Evolutionary conservation across 53 echinoderm and acorn worm genomes (phyloP), one percentile per base, ranked within the genome.

Genomic region (Arbacia lixula): DNA sequence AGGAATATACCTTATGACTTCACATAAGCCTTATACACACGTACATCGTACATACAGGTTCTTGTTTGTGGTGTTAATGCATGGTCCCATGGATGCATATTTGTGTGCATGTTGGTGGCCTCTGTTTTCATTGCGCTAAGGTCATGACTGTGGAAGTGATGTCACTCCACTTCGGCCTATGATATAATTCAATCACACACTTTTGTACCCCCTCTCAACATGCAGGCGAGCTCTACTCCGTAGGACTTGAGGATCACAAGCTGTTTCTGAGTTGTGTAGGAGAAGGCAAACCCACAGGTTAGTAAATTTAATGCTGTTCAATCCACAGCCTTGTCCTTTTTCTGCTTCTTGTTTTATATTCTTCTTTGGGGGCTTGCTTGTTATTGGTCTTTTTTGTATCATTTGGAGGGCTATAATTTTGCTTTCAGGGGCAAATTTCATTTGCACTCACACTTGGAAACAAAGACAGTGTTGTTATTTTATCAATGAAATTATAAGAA

Each of bases 271-370:
- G 79, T 41, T 97, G 98, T 66, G 43, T 80, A 6, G 97, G 98
- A 11, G 76, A 92, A 62, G 98, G 98, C 21, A 53, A 83, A 35
- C 98, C 98, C 24, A 97, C 98, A 92, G 98, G 98, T 97, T 85
- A 22, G 39, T 39, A 5, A 22, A 66, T 12, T 21, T 4, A 29
- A 29, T 30, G 12, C 11, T 33, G 35, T 12, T 62, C 43, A 43
- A 22, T 46, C 27, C 20, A 12, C 49, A 17, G 3, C 3, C 43
- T 46, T 14, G 24, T 43, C 50, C 21, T 69, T 1, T 69, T 20
- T 40, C 60, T 21, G 24, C 60, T 25, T 46, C 14, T 46, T 46
- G 8, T 26, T 60, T 60, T 24, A 60, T 24, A 11, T 2, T 25
- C 31, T n/a, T 25, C 25, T 20, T 24, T 24, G 29, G 46, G 8